Percentiles rank a stretch among this genome's conserved stretches.
Conservation (phyloP, 2,888 invertebrate species). For the Sepiola atlantica region DNA sequence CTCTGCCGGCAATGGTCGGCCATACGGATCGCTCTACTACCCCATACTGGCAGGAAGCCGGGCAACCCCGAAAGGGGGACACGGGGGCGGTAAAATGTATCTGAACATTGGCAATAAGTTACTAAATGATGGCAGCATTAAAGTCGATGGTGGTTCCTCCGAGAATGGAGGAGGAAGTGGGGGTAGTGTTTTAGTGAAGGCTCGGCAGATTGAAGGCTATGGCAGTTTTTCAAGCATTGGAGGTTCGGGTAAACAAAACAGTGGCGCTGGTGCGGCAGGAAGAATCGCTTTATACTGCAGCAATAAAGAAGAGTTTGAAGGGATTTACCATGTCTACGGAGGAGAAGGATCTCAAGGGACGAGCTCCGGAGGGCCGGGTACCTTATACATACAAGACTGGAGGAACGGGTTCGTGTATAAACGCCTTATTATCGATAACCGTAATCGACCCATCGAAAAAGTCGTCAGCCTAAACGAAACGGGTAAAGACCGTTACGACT, state of each 20-base stretch:
- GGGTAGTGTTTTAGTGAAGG: constrained; percentile 61
- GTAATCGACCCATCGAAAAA: constrained; percentile 56
- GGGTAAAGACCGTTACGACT: constrained; percentile 51
- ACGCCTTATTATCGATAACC: constrained; percentile 60
- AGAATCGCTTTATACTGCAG: constrained; percentile 58
- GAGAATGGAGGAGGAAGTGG: constrained; percentile 65
- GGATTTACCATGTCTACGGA: constrained; percentile 57
- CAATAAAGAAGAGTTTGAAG: constrained; percentile 57
- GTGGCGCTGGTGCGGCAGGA: constrained; percentile 63
- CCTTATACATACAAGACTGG: constrained; percentile 62
- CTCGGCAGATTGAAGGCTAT: constrained; percentile 60
- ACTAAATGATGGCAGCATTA: constrained; percentile 62
- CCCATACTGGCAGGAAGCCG: constrained; percentile 60
- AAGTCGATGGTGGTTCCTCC: constrained; percentile 58
- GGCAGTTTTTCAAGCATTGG: constrained; percentile 59
- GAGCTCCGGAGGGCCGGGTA: constrained; percentile 60
- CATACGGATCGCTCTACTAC: constrained; percentile 63
- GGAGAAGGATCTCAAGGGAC: constrained; percentile 52
- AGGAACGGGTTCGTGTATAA: constrained; percentile 55
- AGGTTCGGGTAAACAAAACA: constrained; percentile 54
- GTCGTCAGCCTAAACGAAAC: constrained; percentile 61
- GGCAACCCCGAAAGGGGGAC: constrained; percentile 55
- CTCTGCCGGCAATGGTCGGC: constrained; percentile 51
- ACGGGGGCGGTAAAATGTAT: constrained; percentile 61
- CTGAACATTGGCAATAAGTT: constrained; percentile 58